Percentiles rank a stretch among this genome's conserved stretches.
Evolutionary conservation across 1,140 invertebrate genomes (phyloP).

Genomic region (Bombus superbus): DNA sequence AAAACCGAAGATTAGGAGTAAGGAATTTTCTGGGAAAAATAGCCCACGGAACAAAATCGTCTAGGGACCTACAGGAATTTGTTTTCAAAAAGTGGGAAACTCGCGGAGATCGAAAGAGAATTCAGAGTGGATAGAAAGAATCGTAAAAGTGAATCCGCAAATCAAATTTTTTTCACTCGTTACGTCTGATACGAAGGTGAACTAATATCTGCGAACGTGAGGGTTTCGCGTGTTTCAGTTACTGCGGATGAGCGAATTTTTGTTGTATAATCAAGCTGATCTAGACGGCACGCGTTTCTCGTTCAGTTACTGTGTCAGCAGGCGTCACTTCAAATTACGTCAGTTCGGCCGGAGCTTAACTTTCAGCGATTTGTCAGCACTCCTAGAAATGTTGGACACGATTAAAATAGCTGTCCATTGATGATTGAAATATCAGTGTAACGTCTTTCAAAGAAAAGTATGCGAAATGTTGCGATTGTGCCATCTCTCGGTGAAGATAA

Average conservation of each 20-base stretch:
- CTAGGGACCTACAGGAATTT: no score
- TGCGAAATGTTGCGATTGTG: no score
- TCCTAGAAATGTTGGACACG: not conserved
- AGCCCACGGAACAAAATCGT: no score
- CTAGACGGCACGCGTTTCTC: not conserved
- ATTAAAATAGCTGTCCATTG: not conserved
- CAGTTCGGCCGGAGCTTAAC: not conserved
- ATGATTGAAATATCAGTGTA: not conserved
- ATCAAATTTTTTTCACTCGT: no score
- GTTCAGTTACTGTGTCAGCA: conserved; percentile 22
- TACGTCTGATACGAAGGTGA: not conserved
- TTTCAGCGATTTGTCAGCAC: conserved; percentile 6
- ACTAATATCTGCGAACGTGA: not conserved
- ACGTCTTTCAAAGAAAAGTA: not conserved
- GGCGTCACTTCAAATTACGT: conserved; percentile 18
- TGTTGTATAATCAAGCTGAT: conserved; percentile 28
- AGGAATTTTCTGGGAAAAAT: no score
- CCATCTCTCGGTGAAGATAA: not conserved
- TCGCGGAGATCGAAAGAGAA: no score
- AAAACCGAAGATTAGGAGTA: no score
- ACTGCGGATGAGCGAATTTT: conserved; percentile 1
- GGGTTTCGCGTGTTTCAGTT: not conserved
- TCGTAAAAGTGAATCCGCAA: no score
- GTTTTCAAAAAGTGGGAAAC: no score
- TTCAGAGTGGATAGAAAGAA: no score